A percentile compares a stretch with the other conserved stretches of the same genome.
phyloP scores from a whole-genome alignment of 2,888 invertebrate genomes.

The Andrena trimmerana region DNA sequence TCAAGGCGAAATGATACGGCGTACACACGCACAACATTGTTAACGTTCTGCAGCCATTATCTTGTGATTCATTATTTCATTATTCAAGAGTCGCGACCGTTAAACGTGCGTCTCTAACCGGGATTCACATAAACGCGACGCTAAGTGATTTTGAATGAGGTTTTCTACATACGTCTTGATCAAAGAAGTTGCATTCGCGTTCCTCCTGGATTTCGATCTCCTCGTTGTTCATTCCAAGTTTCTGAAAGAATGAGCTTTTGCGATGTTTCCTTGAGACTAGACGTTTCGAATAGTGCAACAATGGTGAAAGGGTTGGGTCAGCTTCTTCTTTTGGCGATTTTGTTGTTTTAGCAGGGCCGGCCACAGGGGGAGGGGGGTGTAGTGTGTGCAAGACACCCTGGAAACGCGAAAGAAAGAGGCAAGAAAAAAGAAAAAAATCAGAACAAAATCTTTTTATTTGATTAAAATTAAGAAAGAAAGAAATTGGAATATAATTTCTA shows the following conservation, averaged over 20 bases:
- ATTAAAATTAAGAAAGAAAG: too few relatives aligned
- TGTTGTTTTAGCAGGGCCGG: neutral
- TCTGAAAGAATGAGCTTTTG: neutral
- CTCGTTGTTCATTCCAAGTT: neutral
- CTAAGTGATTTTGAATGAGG: neutral
- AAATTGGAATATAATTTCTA: too few relatives aligned
- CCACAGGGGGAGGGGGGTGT: too few relatives aligned
- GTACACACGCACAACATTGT: neutral
- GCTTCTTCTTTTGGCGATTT: neutral
- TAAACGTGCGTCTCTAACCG: neutral
- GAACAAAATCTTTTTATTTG: too few relatives aligned
- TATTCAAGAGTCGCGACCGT: slow-evolving; percentile 3
- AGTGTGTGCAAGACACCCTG: too few relatives aligned
- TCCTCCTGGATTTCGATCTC: neutral
- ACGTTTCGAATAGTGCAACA: too few relatives aligned
- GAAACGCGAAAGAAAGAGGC: too few relatives aligned
- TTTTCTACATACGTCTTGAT: neutral
- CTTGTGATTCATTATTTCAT: slow-evolving; percentile 29
- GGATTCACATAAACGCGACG: neutral
- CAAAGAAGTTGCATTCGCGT: neutral
- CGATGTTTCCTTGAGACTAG: too few relatives aligned
- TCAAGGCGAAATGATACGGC: slow-evolving; percentile 27
- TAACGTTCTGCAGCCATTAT: slow-evolving; percentile 12
- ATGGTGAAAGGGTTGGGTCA: too few relatives aligned
- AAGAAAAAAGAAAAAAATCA: too few relatives aligned